These are phyloP conservation scores for Danionella cerebrum DNA, from an alignment of 2,113 vertebrate species.

Conservation along the genomic window DNA sequence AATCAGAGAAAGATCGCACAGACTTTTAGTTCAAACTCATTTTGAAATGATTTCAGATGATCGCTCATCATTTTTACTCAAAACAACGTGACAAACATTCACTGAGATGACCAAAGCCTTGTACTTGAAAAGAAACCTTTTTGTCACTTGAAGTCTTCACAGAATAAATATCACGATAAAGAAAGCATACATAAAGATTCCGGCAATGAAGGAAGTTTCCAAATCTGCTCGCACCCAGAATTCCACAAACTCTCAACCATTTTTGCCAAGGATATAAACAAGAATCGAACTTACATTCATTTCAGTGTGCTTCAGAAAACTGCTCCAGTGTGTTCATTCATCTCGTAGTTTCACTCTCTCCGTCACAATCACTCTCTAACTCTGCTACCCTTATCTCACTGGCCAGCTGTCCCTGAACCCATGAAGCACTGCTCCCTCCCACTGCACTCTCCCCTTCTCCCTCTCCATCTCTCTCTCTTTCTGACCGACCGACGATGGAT, in stretches of 20 bases:
- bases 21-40: too few relatives aligned
- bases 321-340: background rate
- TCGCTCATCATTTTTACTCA: too few relatives aligned
- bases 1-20: too few relatives aligned
- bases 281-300: constrained; percentile 39
- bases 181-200: background rate
- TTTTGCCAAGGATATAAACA: background rate
- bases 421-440: constrained; percentile 11
- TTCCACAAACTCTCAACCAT: background rate
- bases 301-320: background rate
- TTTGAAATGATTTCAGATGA: too few relatives aligned
- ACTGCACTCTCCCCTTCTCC: background rate
- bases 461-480: background rate
- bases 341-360: constrained; percentile 9
- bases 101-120: too few relatives aligned
- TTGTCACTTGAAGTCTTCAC: background rate
- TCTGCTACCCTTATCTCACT: constrained; percentile 26
- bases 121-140: too few relatives aligned
- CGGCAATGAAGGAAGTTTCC: background rate
- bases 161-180: background rate
- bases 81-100: too few relatives aligned
- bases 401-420: constrained; percentile 28
- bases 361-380: background rate
- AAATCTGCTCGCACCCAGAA: background rate
- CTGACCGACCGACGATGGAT: background rate